These are phyloP conservation scores for Larimichthys crocea DNA, from an alignment of 2,113 vertebrate species.

Conservation along the genomic window DNA sequence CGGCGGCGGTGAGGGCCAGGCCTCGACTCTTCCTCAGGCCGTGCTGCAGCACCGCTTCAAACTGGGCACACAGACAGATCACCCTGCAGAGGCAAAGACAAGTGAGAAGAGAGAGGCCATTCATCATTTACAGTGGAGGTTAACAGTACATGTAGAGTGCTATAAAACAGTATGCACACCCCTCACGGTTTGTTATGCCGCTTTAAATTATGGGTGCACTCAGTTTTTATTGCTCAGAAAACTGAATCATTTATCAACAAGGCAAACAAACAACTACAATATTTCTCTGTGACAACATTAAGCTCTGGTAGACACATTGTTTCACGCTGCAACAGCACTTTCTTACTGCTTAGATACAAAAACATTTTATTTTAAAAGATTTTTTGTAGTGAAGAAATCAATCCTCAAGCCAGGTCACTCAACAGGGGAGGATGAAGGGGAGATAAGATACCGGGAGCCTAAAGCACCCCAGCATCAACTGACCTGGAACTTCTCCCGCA, in stretches of 20 bases:
- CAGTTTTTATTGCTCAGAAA: background rate
- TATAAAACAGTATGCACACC: background rate
- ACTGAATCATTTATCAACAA: background rate
- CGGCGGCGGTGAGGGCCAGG: slow-evolving; percentile 93
- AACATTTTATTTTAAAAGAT: background rate
- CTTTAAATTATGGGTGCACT: background rate
- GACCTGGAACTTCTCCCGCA: background rate
- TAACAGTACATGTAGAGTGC: background rate
- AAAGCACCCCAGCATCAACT: slow-evolving; percentile 11
- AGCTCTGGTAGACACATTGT: background rate
- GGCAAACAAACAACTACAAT: background rate
- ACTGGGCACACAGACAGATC: slow-evolving; percentile 97
- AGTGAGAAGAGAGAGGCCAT: background rate
- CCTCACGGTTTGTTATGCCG: background rate
- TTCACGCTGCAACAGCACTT: background rate
- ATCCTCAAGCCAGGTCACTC: background rate
- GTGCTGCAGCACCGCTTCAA: slow-evolving; percentile 95
- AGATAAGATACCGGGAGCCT: background rate
- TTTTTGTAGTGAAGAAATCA: background rate
- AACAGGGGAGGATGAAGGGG: background rate
- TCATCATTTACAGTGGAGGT: background rate
- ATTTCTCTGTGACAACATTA: background rate
- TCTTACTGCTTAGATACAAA: background rate
- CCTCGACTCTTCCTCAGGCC: slow-evolving; percentile 94
- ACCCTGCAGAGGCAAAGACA: slow-evolving; percentile 85